Evolutionary conservation across 2,113 vertebrate genomes (phyloP).

Genomic region (Mesocricetus auratus): DNA sequence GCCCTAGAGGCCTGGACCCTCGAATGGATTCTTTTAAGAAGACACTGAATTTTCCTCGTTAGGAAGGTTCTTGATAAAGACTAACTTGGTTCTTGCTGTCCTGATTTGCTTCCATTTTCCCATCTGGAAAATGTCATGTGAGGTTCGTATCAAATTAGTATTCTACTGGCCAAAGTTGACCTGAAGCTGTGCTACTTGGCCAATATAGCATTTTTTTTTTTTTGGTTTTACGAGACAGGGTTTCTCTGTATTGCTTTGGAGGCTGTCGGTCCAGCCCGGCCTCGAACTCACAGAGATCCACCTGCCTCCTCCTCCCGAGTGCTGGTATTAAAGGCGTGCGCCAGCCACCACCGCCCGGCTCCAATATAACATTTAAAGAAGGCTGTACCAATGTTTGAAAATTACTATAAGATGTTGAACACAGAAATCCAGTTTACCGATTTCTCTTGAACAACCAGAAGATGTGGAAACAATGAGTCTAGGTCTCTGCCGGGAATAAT

Average conservation of each 20-base stretch:
- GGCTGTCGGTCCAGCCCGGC: too few species aligned
- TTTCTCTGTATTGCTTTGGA: too few species aligned
- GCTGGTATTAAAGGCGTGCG: too few species aligned
- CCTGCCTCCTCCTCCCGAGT: too few species aligned
- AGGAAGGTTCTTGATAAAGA: conserved; percentile 37
- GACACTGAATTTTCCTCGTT: not conserved
- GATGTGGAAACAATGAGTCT: not conserved
- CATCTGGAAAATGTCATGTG: conserved; percentile 35
- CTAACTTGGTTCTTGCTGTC: conserved; percentile 41
- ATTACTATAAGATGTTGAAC: conserved; percentile 39
- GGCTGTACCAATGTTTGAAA: conserved; percentile 43
- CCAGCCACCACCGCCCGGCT: too few species aligned
- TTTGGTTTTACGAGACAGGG: too few species aligned
- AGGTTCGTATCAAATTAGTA: conserved; percentile 46
- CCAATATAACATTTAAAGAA: conserved; percentile 20
- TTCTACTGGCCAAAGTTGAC: conserved; percentile 20
- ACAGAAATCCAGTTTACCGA: conserved; percentile 31
- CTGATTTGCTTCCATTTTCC: not conserved
- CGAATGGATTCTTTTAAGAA: not conserved
- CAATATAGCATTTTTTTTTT: not conserved
- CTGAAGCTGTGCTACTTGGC: not conserved
- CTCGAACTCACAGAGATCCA: too few species aligned
- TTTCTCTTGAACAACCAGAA: conserved; percentile 53
- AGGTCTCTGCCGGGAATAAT: not conserved
- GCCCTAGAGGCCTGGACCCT: not conserved